Conservation (phyloP, 2,113 vertebrate species). For the Calyptommatus sinebrachiatus region DNA sequence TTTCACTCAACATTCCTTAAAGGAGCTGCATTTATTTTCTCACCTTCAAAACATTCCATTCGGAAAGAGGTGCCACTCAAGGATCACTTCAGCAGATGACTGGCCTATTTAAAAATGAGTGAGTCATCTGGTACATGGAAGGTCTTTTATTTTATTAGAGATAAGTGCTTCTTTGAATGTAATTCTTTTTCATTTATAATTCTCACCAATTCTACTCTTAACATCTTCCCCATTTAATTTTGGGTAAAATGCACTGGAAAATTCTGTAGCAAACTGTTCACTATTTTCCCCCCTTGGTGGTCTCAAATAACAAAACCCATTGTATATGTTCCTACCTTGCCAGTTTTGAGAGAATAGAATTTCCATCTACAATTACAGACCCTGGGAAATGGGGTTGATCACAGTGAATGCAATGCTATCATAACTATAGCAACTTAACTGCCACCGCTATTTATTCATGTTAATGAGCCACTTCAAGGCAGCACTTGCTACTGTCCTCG, state of each 20-base stretch:
- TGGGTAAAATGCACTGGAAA: not conserved
- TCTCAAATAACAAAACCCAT: constrained; percentile 45
- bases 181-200: not conserved
- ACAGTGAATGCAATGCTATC: constrained; percentile 39
- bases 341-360: constrained; percentile 41
- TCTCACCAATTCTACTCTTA: not conserved
- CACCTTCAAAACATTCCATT: too few relatives aligned
- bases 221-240: not conserved
- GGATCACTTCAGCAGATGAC: too few relatives aligned
- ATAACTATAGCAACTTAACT: constrained; percentile 58
- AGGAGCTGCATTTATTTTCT: too few relatives aligned
- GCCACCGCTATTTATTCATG: constrained; percentile 44
- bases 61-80: too few relatives aligned
- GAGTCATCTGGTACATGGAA: too few relatives aligned
- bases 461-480: constrained; percentile 49
- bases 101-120: too few relatives aligned
- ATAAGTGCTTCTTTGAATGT: not conserved
- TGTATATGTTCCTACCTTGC: constrained; percentile 40
- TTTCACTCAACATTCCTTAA: too few relatives aligned
- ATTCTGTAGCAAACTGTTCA: constrained; percentile 48
- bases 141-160: too few relatives aligned
- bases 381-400: constrained; percentile 43
- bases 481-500: constrained; percentile 32
- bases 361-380: constrained; percentile 45
- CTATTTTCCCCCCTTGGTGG: constrained; percentile 41